Evolutionary conservation across 2,797 vertebrate genomes (phyloP).

Genomic region (Eidolon dupreanum): DNA sequence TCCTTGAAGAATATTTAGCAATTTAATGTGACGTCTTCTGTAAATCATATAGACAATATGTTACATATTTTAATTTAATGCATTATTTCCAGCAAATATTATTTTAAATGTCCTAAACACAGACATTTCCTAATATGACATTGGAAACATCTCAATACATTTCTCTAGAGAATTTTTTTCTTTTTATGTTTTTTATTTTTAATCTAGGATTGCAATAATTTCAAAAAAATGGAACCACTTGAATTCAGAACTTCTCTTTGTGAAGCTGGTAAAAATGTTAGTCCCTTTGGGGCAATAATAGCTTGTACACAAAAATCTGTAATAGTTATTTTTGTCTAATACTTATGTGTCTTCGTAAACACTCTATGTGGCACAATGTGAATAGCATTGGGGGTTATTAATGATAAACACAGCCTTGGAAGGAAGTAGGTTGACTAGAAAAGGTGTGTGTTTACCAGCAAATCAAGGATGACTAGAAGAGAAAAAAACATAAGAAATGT

Average conservation of each 20-base stretch:
- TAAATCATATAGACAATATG: not conserved
- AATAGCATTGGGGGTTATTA: not conserved
- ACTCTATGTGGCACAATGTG: not conserved
- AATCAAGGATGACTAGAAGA: not conserved
- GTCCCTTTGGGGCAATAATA: not conserved
- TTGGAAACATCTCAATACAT: not conserved
- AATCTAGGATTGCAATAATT: not conserved
- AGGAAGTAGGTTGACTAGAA: not conserved
- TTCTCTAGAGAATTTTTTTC: not conserved
- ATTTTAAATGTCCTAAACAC: not conserved
- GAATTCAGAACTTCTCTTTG: not conserved
- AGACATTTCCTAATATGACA: not conserved
- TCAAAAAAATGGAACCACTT: not conserved
- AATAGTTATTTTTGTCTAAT: not conserved
- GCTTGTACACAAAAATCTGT: not conserved
- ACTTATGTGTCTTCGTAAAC: not conserved
- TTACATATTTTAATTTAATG: not conserved
- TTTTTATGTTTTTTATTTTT: fast-evolving
- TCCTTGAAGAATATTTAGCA: not conserved
- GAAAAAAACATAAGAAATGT: not conserved
- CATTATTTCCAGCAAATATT: not conserved
- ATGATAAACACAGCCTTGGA: not conserved
- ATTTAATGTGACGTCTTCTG: not conserved
- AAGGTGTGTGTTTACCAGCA: not conserved
- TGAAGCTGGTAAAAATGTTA: not conserved